phyloP scores from a whole-genome alignment of 2,888 invertebrate genomes.

The Pandemis cinnamomeana region DNA sequence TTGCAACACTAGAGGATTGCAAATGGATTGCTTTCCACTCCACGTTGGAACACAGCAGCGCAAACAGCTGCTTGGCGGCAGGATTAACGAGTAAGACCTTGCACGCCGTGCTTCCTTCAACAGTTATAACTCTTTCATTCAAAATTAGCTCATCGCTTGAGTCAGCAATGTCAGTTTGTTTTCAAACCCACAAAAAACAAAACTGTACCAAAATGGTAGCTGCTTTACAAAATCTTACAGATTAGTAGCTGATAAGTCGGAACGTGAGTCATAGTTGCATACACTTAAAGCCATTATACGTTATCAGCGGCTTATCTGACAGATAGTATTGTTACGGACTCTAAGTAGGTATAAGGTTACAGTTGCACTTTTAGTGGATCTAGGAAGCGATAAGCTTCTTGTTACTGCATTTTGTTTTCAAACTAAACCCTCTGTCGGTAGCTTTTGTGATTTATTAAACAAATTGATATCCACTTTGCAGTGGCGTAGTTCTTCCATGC shows the following conservation, averaged over 20 bases:
- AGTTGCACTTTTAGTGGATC: slow-evolving; percentile 34
- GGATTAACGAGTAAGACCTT: no score
- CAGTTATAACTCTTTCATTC: no score
- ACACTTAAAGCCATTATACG: slow-evolving; percentile 37
- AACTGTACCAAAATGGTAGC: slow-evolving; percentile 14
- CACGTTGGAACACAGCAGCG: no score
- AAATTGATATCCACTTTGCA: no score
- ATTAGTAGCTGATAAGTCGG: slow-evolving; percentile 40
- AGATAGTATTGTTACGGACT: slow-evolving; percentile 17
- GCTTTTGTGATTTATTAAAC: not conserved
- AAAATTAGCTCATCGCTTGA: not conserved
- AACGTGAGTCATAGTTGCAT: slow-evolving; percentile 36
- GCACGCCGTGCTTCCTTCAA: no score
- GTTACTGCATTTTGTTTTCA: slow-evolving; percentile 13
- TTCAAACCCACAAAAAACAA: not conserved
- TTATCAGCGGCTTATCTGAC: slow-evolving; percentile 30
- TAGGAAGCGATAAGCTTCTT: slow-evolving; percentile 28
- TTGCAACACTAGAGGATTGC: no score
- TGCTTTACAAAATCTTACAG: slow-evolving; percentile 33
- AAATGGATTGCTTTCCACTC: no score
- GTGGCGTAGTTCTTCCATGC: no score
- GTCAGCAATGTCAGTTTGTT: not conserved
- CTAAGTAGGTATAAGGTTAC: slow-evolving; percentile 39
- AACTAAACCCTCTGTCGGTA: slow-evolving; percentile 14
- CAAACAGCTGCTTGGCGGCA: no score